A percentile compares a stretch with the other conserved stretches of the same genome.
These are phyloP conservation scores for Mya arenaria DNA, from an alignment of 1,140 invertebrate genomes.

Conservation along the genomic window DNA sequence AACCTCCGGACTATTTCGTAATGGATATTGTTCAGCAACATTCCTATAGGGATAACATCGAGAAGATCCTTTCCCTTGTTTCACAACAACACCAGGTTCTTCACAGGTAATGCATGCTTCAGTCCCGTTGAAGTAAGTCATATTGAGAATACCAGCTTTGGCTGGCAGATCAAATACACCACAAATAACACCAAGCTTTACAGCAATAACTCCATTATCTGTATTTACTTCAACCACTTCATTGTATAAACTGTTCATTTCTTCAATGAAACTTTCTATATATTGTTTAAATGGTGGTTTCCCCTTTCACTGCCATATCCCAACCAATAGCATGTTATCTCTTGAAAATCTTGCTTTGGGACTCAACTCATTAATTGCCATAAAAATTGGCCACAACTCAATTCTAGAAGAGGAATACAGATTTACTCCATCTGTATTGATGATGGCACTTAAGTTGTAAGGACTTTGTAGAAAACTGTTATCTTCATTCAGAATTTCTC, in stretches of 20 bases:
- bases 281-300: conserved; percentile 50
- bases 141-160: conserved; percentile 47
- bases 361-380: conserved; percentile 54
- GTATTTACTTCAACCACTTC: conserved; percentile 7
- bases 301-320: conserved; percentile 59
- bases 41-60: conserved; percentile 48
- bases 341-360: conserved; percentile 51
- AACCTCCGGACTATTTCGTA: neutral
- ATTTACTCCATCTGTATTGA: conserved; percentile 33
- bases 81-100: conserved; percentile 37
- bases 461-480: neutral
- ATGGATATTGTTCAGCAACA: neutral
- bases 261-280: conserved; percentile 24
- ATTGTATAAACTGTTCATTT: conserved; percentile 26
- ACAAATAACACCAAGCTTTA: conserved; percentile 26
- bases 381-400: conserved; percentile 58
- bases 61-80: conserved; percentile 45
- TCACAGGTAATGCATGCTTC: conserved; percentile 41
- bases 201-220: neutral
- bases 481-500: conserved; percentile 30
- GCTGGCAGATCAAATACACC: conserved; percentile 45
- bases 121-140: conserved; percentile 51
- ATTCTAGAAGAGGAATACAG: conserved; percentile 54
- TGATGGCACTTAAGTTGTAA: conserved; percentile 28
- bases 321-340: conserved; percentile 52